These are phyloP conservation scores for Ylistrum balloti DNA, from an alignment of 1,140 invertebrate genomes.

Conservation along the genomic window DNA sequence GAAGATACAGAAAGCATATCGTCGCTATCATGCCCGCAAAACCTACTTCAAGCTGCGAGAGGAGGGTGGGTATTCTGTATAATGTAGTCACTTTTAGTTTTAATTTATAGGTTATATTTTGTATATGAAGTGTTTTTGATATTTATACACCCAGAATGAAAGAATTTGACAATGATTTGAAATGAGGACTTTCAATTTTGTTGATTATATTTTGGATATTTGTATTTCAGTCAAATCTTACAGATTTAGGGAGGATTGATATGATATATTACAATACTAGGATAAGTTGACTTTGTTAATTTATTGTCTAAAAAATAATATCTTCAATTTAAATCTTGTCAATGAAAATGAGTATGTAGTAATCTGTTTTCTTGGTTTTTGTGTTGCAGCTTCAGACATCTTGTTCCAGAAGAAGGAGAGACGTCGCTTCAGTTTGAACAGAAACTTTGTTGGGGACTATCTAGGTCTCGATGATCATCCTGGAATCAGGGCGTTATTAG, in stretches of 20 bases:
- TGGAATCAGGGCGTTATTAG: constrained; percentile 84
- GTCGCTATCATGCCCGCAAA: constrained; percentile 87
- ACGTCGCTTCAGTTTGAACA: constrained; percentile 87
- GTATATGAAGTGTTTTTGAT: background rate
- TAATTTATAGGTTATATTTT: background rate
- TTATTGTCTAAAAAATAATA: too few species aligned
- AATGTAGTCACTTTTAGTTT: constrained; percentile 23
- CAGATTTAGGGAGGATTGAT: too few species aligned
- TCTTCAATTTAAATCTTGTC: too few species aligned
- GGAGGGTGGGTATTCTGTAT: constrained; percentile 82
- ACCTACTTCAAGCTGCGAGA: constrained; percentile 86
- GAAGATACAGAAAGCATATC: constrained; percentile 89
- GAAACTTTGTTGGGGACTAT: constrained; percentile 90
- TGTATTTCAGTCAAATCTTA: too few species aligned
- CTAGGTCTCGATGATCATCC: constrained; percentile 88
- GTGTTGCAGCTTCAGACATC: constrained; percentile 84
- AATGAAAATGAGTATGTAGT: too few species aligned
- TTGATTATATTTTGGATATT: too few species aligned
- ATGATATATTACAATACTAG: too few species aligned
- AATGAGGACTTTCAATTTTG: background rate
- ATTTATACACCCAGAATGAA: too few species aligned
- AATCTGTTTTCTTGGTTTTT: constrained; percentile 36
- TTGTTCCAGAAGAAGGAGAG: constrained; percentile 88
- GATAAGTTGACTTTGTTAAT: too few species aligned
- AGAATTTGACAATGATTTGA: background rate